phyloP scores from a whole-genome alignment of 1,140 invertebrate genomes.

The Danaus plexippus region DNA sequence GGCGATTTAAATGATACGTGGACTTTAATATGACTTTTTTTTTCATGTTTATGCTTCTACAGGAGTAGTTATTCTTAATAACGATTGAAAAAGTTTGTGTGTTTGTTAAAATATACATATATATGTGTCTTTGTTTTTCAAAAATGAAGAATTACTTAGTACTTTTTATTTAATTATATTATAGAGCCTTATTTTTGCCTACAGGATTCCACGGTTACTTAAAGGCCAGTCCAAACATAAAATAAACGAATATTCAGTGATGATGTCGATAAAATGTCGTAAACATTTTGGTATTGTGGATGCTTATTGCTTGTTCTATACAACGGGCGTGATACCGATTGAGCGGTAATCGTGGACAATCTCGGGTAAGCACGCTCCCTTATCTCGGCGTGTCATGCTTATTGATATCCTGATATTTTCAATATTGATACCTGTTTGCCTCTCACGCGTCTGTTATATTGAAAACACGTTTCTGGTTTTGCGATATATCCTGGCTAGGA shows the following conservation, averaged over 20 bases:
- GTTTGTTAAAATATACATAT: neutral
- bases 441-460: constrained; percentile 19
- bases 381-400: constrained; percentile 26
- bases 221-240: no score
- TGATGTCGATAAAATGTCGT: no score
- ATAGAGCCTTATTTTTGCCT: no score
- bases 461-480: neutral
- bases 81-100: constrained; percentile 3
- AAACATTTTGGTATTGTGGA: no score
- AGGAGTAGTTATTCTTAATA: no score
- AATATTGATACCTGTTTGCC: constrained; percentile 54
- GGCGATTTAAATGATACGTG: no score
- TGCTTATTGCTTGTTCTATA: no score
- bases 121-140: neutral
- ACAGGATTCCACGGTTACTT: no score
- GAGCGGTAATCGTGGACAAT: constrained; percentile 39
- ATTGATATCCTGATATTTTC: constrained; percentile 32
- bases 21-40: no score
- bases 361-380: constrained; percentile 34
- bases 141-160: constrained; percentile 2
- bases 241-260: no score
- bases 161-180: constrained; percentile 6
- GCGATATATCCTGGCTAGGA: constrained; percentile 1
- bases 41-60: no score
- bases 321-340: neutral